Evolutionary conservation across 2,797 vertebrate species (phyloP), one percentile per base, ranked within the genome.

Genomic region (Rhinella marina): DNA sequence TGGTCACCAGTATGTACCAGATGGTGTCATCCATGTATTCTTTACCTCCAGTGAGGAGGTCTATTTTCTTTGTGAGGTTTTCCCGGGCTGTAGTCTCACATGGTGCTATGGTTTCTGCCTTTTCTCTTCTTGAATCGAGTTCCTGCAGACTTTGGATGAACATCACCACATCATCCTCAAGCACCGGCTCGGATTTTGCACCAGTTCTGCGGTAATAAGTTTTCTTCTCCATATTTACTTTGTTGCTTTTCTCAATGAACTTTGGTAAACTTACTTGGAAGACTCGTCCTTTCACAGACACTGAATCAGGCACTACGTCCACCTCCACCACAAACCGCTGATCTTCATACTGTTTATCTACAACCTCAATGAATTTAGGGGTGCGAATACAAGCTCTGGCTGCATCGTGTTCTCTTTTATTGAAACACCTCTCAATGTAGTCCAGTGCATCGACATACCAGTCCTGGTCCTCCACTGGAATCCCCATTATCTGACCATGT

Each of bases 1-100:
- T 97, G 90, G 95, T 95, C 80, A 97, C 92, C 3, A 97, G 90
- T 88, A 97, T 96, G 88, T 96, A 96, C 94, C 94, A 89, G 3
- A 96, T 93, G 0, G 95, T 94, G 23, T 95, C 91, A 54, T 96
- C 94, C 56, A 96, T 94, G 10, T 92, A 94, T 90, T 93, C 96
- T 87, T 95, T 97, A n/a, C 96, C 96, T 88, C 92, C 91, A 0
- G 95, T 95, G 59, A 96, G 86, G 0, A 96, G 91, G 90, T 94
- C 91, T 41, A 87, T 91, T 77, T 97, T 97, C 23, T 95, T 93
- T 66, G 95, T 95, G 8, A 97, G 92, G 84, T 97, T 93, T 86
- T 94, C 90, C 81, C 81, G 84, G 13, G 50, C 0, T 76, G 90
- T 87, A 86, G 88, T 77, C 78, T 32, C 29, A 8, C 91, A 17